Conservation (phyloP, 2,113 vertebrate species). For the Brevimyrus niger region DNA sequence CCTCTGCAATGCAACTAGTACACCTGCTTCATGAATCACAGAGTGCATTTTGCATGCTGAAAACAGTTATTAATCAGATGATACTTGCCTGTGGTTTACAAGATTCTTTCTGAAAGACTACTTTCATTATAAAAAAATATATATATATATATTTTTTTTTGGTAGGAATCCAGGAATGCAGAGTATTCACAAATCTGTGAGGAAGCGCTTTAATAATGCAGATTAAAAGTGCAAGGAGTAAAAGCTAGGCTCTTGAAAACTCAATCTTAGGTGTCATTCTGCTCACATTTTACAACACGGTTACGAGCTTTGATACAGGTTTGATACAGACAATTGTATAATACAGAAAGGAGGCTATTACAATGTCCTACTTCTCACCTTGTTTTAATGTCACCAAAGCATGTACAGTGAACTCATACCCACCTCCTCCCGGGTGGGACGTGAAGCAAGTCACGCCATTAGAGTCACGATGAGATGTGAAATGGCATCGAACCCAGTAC, state of each 20-base stretch:
- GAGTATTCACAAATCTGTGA: neutral
- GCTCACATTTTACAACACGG: neutral
- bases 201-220: neutral
- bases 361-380: neutral
- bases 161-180: neutral
- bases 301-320: neutral
- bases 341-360: neutral
- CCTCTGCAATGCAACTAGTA: neutral
- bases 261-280: neutral
- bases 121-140: neutral
- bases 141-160: conserved; percentile 1
- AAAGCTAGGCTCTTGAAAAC: neutral
- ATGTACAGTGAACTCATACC: neutral
- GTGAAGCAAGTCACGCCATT: neutral
- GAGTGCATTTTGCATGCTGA: neutral
- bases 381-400: neutral
- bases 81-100: neutral
- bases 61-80: neutral
- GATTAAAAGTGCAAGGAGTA: neutral
- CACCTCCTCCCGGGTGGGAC: neutral
- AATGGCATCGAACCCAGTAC: neutral
- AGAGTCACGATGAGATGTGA: neutral
- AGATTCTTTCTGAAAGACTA: neutral
- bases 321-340: neutral
- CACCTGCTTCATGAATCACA: neutral